Percentiles rank a stretch among this genome's conserved stretches.
Evolutionary conservation across 2,797 vertebrate genomes (phyloP).

Genomic region (Mycteria americana): DNA sequence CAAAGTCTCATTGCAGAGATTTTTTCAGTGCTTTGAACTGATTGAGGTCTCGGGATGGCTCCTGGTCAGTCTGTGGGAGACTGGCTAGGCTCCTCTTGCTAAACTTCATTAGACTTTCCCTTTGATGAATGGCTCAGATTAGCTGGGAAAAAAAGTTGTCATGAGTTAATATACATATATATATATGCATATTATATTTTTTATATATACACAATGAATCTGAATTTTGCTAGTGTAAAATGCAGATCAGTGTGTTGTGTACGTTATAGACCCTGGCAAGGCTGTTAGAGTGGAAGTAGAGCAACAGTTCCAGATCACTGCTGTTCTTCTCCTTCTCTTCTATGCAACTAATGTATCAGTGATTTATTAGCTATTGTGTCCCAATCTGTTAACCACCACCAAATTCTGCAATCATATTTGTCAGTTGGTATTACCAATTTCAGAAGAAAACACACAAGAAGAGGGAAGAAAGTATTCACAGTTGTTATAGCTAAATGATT

Average conservation of each 20-base stretch:
- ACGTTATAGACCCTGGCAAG: not conserved
- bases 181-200: too few species aligned
- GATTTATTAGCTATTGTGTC: not conserved
- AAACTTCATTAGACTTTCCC: not conserved
- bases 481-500: not conserved
- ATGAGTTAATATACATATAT: not conserved
- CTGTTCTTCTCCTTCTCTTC: not conserved
- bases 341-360: not conserved
- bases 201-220: too few species aligned
- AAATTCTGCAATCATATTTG: rapidly evolving
- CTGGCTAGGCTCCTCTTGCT: not conserved
- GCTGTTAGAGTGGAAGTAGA: not conserved
- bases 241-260: not conserved
- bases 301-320: not conserved
- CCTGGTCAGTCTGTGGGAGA: not conserved
- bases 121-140: not conserved
- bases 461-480: not conserved
- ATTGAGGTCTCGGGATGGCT: not conserved
- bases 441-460: not conserved
- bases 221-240: not conserved
- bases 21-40: not conserved
- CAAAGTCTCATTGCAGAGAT: not conserved
- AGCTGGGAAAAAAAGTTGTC: not conserved
- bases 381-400: not conserved
- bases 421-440: not conserved